These are phyloP conservation scores for Tapirus terrestris DNA, from an alignment of 2,113 vertebrate genomes.

Conservation along the genomic window DNA sequence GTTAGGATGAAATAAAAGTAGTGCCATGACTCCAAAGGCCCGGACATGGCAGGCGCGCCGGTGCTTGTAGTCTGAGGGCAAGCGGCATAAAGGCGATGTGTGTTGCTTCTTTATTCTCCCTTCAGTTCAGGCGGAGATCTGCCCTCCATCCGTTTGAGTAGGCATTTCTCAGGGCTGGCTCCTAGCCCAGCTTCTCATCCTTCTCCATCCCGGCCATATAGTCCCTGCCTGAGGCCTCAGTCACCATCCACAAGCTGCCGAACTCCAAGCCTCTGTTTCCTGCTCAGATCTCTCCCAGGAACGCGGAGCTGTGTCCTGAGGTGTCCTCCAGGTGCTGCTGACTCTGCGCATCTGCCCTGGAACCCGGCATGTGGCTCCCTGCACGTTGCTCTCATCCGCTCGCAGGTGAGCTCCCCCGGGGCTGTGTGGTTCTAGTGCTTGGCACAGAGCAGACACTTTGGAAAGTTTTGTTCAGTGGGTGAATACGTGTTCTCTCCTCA, in stretches of 20 bases:
- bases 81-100: accelerated
- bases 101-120: background rate
- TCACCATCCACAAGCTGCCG: background rate
- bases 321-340: background rate
- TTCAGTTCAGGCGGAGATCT: background rate
- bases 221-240: background rate
- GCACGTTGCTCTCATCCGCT: background rate
- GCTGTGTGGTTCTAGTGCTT: background rate
- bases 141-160: too few relatives aligned
- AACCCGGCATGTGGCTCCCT: too few relatives aligned
- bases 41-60: background rate
- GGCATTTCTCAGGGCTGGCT: background rate
- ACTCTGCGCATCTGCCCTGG: background rate
- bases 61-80: background rate
- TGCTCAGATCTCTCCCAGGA: background rate
- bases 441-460: background rate
- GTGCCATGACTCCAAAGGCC: background rate
- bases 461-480: background rate
- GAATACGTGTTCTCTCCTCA: background rate
- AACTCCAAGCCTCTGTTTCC: background rate
- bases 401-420: background rate
- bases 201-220: background rate
- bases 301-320: background rate
- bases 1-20: background rate
- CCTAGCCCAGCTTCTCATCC: background rate